A percentile compares a stretch with the other conserved stretches of the same genome.
Evolutionary conservation across 2,888 invertebrate species (phyloP).

Genomic region (Hirtodrosophila histrioides): DNA sequence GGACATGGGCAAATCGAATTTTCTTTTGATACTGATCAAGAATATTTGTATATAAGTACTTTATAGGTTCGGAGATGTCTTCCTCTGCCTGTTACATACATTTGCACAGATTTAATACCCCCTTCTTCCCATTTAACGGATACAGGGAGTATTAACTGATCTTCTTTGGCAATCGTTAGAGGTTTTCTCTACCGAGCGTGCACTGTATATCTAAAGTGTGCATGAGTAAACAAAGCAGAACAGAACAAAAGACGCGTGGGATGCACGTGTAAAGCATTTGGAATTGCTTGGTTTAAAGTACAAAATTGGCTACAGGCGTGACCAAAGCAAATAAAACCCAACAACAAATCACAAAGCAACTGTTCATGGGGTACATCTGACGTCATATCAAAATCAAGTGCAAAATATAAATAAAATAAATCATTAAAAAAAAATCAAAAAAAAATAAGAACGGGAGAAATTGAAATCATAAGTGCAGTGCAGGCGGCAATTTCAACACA

Average conservation of each 20-base stretch:
- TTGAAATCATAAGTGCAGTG: slow-evolving; percentile 35
- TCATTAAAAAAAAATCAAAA: slow-evolving; percentile 18
- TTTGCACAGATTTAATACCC: too few relatives aligned
- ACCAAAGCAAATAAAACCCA: slow-evolving; percentile 25
- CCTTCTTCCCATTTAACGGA: too few relatives aligned
- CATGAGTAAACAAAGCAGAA: slow-evolving; percentile 34
- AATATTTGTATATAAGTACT: too few relatives aligned
- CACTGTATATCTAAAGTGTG: slow-evolving; percentile 9
- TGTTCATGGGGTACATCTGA: slow-evolving; percentile 28
- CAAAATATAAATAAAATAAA: slow-evolving; percentile 2
- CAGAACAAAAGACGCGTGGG: slow-evolving; percentile 35
- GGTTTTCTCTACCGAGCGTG: too few relatives aligned
- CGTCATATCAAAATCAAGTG: slow-evolving; percentile 30
- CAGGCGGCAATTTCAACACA: slow-evolving; percentile 55
- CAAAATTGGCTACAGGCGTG: slow-evolving; percentile 46
- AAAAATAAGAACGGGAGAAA: neutral
- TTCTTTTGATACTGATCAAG: too few relatives aligned
- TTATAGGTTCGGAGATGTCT: too few relatives aligned
- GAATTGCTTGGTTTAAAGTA: slow-evolving; percentile 44
- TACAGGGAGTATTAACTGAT: too few relatives aligned
- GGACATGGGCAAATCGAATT: too few relatives aligned
- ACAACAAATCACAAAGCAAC: slow-evolving; percentile 13
- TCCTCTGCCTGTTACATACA: too few relatives aligned
- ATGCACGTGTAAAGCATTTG: slow-evolving; percentile 54
- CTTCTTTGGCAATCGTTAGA: too few relatives aligned